phyloP scores from a whole-genome alignment of 2,888 invertebrate species.

The Mythimna vitellina region DNA sequence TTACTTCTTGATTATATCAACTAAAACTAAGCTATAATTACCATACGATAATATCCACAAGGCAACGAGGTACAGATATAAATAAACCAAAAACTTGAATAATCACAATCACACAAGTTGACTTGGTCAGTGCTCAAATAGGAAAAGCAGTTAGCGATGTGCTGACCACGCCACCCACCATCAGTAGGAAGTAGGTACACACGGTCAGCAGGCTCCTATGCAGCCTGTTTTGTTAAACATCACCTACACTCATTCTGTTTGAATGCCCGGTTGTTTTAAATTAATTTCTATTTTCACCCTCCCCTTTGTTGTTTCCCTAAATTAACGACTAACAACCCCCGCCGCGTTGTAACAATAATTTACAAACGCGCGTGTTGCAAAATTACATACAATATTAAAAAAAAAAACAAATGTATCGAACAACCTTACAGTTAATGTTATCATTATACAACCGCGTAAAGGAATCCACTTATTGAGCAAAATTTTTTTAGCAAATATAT shows the following conservation, averaged over 20 bases:
- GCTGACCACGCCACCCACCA: background rate
- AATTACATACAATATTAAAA: constrained; percentile 20
- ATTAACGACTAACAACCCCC: constrained; percentile 61
- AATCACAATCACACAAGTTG: background rate
- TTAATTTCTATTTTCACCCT: constrained; percentile 64
- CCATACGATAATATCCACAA: background rate
- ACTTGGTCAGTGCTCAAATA: background rate
- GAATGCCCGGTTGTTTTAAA: constrained; percentile 61
- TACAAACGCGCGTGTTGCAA: constrained; percentile 15
- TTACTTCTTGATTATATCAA: background rate
- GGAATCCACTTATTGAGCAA: constrained; percentile 27
- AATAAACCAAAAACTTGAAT: background rate
- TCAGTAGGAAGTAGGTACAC: background rate
- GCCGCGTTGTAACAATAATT: constrained; percentile 43
- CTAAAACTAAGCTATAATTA: background rate
- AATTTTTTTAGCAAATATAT: constrained; percentile 39
- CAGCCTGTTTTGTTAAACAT: constrained; percentile 1
- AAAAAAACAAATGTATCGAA: constrained; percentile 29
- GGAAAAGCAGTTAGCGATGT: background rate
- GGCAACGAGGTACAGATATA: background rate
- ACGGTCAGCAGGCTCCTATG: background rate
- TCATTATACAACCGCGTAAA: constrained; percentile 25
- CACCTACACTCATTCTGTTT: constrained; percentile 27
- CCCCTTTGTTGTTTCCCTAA: constrained; percentile 60
- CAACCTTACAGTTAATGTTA: constrained; percentile 11